These are phyloP conservation scores for Drosophila insularis DNA, from an alignment of 1,140 invertebrate genomes.

Conservation along the genomic window DNA sequence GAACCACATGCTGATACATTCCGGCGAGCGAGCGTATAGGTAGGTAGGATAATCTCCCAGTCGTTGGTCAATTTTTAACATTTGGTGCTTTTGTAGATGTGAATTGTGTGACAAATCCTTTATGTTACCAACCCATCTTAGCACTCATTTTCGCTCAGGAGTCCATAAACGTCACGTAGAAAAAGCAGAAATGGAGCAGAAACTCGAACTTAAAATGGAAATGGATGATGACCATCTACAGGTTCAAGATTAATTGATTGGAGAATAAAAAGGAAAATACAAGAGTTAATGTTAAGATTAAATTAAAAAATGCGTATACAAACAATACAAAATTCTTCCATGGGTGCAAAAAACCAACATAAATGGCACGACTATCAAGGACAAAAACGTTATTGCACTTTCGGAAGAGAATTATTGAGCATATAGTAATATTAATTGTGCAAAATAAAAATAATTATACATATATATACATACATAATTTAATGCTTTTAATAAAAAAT, in stretches of 20 bases:
- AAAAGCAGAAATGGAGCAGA: slow-evolving; percentile 82
- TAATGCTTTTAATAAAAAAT: not conserved
- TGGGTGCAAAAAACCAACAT: not conserved
- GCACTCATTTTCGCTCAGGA: slow-evolving; percentile 65
- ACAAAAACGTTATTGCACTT: not conserved
- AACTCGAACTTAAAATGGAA: slow-evolving; percentile 55
- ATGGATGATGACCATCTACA: slow-evolving; percentile 69
- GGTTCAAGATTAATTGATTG: slow-evolving; percentile 41
- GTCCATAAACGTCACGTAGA: slow-evolving; percentile 67
- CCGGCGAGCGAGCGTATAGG: slow-evolving; percentile 70
- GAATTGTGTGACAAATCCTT: slow-evolving; percentile 71
- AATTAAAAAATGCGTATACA: not conserved
- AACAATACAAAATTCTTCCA: not conserved
- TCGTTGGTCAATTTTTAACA: not conserved
- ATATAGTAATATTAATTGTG: not conserved
- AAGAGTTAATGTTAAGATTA: slow-evolving; percentile 17
- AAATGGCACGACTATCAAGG: not conserved
- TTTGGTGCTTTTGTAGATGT: slow-evolving; percentile 39
- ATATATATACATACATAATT: not conserved
- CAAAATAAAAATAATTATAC: not conserved
- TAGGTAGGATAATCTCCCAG: not conserved
- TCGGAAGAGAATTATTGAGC: not conserved
- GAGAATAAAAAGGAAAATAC: not conserved
- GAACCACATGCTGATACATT: slow-evolving; percentile 75
- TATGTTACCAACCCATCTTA: slow-evolving; percentile 68